These are phyloP conservation scores for Ageneiosus marmoratus DNA, from an alignment of 2,113 vertebrate genomes.

Conservation along the genomic window DNA sequence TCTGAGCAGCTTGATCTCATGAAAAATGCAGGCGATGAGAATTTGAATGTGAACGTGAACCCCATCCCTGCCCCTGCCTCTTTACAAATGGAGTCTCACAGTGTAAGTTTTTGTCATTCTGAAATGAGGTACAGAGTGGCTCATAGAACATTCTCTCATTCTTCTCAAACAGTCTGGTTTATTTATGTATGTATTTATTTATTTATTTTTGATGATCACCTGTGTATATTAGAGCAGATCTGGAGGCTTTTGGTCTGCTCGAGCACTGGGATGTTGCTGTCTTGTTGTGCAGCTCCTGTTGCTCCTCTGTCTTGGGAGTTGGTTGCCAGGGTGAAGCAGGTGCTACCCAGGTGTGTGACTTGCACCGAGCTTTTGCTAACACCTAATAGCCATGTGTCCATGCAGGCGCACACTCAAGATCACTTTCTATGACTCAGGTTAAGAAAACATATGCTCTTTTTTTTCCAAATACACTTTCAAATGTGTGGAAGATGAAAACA, in stretches of 20 bases:
- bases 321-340: conserved; percentile 55
- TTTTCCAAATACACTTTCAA: background rate
- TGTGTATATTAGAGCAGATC: background rate
- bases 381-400: background rate
- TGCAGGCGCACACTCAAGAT: background rate
- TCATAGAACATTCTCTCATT: background rate
- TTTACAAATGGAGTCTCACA: too few relatives aligned
- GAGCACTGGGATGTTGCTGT: background rate
- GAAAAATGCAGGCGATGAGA: background rate
- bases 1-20: background rate
- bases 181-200: too few relatives aligned
- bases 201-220: too few relatives aligned
- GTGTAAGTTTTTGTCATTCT: background rate
- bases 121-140: background rate
- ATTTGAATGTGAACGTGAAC: too few relatives aligned
- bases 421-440: background rate
- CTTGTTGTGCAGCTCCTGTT: conserved; percentile 17
- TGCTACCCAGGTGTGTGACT: conserved; percentile 40
- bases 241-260: background rate
- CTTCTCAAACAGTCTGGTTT: too few relatives aligned
- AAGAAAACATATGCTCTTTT: background rate
- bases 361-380: background rate
- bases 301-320: conserved; percentile 38
- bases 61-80: too few relatives aligned
- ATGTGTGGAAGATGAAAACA: background rate